Evolutionary conservation across 1,140 invertebrate genomes (phyloP), one percentile per base, ranked within the genome.

Genomic region (Pseudoatta argentina): DNA sequence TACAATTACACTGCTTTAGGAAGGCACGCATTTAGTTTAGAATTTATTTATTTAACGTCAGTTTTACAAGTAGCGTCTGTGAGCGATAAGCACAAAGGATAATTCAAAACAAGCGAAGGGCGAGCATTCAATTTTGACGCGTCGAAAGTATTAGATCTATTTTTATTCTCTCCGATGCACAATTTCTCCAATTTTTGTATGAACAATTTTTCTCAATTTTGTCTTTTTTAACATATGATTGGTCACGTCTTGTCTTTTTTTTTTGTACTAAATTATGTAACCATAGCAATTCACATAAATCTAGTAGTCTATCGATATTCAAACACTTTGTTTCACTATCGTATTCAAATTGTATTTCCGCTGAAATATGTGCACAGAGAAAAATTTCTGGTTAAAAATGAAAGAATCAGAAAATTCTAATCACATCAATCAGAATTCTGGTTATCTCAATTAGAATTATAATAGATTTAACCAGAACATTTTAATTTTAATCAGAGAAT

Each of bases 341-440:
- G 86, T 21, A 91, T 92, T 91, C 82, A 91, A 92, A 91, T 91
- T 64, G 75, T 85, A 76, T 71, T 63, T 27, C 53, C 53, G 30
- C 5, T 77, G 87, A 72, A 34, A 6, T 6, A 88, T 61, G 34
- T 39, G 8, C 34, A 39, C 34, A 39, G 34, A 39, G 7, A 1
- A 39, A 39, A 39, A 39, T 39, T 39, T 39, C 34, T 39, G 34
- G 1, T 39, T 39, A 39, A 39, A 7, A 39, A 8, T 39, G 7
- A 39, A 39, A 0, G 0, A 39, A 8, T 39, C 1, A 7, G 34
- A 7, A 39, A 44, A 44, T 44, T 44, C 6, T 39, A 39, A 39
- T 39, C 39, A 44, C 2, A 44, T 44, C 8, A 10, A 44, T 8
- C 39, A 44, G 39, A 44, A 44, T 44, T 44, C 34, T 39, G 34